A percentile compares a stretch with the other conserved stretches of the same genome.
These are phyloP conservation scores for Kradibia gibbosae DNA, from an alignment of 1,140 invertebrate genomes.

Conservation along the genomic window DNA sequence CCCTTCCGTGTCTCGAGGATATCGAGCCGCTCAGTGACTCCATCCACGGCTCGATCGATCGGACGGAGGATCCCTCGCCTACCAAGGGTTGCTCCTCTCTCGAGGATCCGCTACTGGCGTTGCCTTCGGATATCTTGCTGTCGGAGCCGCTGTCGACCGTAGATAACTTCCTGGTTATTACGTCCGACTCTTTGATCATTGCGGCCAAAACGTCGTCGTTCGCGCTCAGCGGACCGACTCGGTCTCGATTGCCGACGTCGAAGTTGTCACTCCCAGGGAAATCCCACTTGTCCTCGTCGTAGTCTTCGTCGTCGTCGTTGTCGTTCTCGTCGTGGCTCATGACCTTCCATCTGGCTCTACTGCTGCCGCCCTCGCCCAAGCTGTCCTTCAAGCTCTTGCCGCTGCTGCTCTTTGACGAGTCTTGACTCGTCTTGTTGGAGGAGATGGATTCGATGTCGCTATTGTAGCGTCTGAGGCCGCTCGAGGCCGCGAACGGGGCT, in stretches of 20 bases:
- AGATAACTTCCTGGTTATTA: not conserved
- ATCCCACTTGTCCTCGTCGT: slow-evolving; percentile 38
- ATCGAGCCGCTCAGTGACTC: slow-evolving; percentile 50
- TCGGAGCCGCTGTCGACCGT: not conserved
- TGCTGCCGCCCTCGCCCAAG: not conserved
- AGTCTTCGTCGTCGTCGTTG: not conserved
- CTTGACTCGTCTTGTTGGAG: slow-evolving; percentile 18
- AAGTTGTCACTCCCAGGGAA: slow-evolving; percentile 19
- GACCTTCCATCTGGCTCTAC: not conserved
- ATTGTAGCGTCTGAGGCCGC: slow-evolving; percentile 26
- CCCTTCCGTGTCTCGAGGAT: not conserved
- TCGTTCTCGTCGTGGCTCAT: slow-evolving; percentile 16
- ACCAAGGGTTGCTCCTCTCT: not conserved
- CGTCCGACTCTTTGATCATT: slow-evolving; percentile 28
- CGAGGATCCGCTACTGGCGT: not conserved
- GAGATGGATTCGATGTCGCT: slow-evolving; percentile 48
- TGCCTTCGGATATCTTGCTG: not conserved
- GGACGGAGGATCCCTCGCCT: slow-evolving; percentile 10
- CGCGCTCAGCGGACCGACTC: not conserved
- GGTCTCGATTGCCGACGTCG: not conserved
- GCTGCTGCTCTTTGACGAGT: slow-evolving; percentile 13
- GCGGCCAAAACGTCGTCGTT: slow-evolving; percentile 17
- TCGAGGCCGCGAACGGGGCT: not conserved
- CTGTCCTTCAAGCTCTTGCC: slow-evolving; percentile 36
- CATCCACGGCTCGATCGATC: slow-evolving; percentile 49